phyloP scores from a whole-genome alignment of 1,140 invertebrate genomes.

The Panagrolaimus sp. region DNA sequence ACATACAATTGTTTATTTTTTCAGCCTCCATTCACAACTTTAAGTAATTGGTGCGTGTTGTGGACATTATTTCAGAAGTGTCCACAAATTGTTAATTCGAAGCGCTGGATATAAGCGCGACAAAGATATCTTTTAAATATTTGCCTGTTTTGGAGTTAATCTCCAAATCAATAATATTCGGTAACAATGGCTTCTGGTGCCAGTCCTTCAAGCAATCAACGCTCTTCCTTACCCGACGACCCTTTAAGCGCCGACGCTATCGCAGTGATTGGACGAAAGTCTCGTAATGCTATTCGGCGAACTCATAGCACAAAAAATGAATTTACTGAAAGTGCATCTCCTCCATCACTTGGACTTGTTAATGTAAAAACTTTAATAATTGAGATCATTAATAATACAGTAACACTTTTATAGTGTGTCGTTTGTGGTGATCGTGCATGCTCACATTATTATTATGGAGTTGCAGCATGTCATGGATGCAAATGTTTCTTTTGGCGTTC shows the following conservation, averaged over 20 bases:
- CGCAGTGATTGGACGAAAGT: neutral
- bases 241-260: neutral
- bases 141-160: too few relatives aligned
- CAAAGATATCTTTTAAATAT: too few relatives aligned
- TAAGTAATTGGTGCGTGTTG: too few relatives aligned
- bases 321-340: neutral
- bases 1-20: too few relatives aligned
- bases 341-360: neutral
- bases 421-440: conserved; percentile 53
- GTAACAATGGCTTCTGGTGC: conserved; percentile 9
- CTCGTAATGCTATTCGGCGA: neutral
- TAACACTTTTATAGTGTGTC: conserved; percentile 44
- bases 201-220: conserved; percentile 10
- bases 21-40: too few relatives aligned
- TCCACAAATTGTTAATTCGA: too few relatives aligned
- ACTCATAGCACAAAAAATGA: neutral
- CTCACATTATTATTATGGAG: conserved; percentile 70
- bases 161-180: too few relatives aligned
- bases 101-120: too few relatives aligned
- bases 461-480: conserved; percentile 85
- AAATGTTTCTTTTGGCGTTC: conserved; percentile 87
- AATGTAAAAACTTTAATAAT: neutral
- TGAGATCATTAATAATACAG: neutral
- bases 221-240: neutral
- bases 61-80: too few relatives aligned